Percentiles rank a stretch among this genome's conserved stretches.
Evolutionary conservation across 2,797 vertebrate genomes (phyloP).

Genomic region (Anisognathus igniventris): DNA sequence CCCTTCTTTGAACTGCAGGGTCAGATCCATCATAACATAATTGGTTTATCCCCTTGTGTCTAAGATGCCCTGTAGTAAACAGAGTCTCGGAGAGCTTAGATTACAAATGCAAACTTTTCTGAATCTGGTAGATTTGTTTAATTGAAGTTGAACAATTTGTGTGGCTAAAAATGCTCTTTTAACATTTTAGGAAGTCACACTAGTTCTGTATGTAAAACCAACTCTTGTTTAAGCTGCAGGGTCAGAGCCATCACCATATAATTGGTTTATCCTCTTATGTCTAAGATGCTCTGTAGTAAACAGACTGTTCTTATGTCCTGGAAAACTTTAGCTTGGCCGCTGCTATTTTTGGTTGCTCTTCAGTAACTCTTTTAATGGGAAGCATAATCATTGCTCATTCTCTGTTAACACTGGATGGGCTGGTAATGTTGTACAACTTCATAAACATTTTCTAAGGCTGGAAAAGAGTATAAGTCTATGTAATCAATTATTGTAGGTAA

Average conservation of each 20-base stretch:
- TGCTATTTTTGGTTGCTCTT: not conserved
- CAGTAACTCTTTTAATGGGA: not conserved
- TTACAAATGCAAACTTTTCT: not conserved
- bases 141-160: not conserved
- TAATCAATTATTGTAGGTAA: not conserved
- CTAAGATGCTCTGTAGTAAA: not conserved
- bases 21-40: not conserved
- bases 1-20: not conserved
- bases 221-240: not conserved
- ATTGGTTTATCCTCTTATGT: slow-evolving; percentile 8
- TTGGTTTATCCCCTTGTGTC: not conserved
- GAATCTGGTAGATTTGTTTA: not conserved
- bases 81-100: not conserved
- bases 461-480: not conserved
- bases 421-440: not conserved
- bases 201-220: not conserved
- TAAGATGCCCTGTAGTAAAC: not conserved
- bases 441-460: not conserved
- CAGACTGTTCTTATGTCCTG: not conserved
- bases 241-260: not conserved
- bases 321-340: not conserved
- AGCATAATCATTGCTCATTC: not conserved
- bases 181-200: not conserved
- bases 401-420: not conserved
- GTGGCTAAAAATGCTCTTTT: not conserved